Conservation (phyloP, 2,113 vertebrate species). For the Prunella fulvescens region DNA sequence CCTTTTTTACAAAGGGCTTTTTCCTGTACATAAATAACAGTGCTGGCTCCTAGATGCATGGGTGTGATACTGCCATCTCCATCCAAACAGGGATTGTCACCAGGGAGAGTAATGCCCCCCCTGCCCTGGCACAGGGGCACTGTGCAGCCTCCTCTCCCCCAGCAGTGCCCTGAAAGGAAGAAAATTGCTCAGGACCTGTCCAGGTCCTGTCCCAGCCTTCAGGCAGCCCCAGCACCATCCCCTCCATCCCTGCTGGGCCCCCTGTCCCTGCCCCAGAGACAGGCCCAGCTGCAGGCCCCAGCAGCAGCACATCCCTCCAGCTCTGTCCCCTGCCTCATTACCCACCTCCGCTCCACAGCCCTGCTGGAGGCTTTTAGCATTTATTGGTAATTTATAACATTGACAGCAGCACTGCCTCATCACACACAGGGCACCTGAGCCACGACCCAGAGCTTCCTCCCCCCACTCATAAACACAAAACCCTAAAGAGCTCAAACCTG, state of each 20-base stretch:
- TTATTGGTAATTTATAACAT: accelerated
- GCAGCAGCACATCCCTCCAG: not conserved
- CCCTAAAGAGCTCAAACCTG: not conserved
- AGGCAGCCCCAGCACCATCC: not conserved
- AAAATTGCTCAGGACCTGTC: not conserved
- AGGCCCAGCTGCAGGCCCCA: not conserved
- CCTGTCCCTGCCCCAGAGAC: not conserved
- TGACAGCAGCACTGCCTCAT: not conserved
- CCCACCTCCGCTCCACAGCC: not conserved
- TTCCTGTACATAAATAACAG: not conserved
- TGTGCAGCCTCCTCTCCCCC: not conserved
- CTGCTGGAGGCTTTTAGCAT: not conserved
- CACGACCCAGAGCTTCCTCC: not conserved
- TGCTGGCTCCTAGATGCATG: not conserved
- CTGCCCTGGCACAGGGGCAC: not conserved
- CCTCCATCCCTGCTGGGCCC: accelerated
- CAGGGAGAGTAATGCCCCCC: not conserved
- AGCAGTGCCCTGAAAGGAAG: not conserved
- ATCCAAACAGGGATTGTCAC: not conserved
- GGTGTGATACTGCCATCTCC: not conserved
- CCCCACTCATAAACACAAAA: accelerated
- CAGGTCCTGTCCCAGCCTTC: accelerated
- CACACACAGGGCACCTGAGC: not conserved
- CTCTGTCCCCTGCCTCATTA: not conserved
- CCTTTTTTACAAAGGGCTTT: not conserved